These are phyloP conservation scores for Brenthis hecate DNA, from an alignment of 2,888 invertebrate species.

Conservation along the genomic window DNA sequence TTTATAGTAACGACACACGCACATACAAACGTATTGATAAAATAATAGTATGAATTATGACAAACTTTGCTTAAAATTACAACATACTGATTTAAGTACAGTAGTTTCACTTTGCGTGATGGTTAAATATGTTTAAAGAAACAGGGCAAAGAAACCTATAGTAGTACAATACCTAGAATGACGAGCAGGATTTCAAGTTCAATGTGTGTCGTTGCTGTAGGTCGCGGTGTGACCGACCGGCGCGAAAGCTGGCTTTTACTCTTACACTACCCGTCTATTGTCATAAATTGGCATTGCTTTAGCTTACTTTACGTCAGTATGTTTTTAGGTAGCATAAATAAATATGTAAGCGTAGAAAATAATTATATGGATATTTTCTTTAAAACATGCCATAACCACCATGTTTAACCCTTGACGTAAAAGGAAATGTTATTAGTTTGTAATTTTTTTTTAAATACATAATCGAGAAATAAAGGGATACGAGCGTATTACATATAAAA, in stretches of 20 bases:
- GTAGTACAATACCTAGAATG: constrained; percentile 42
- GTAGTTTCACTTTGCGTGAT: neutral
- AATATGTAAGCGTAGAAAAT: neutral
- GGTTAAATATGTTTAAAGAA: constrained; percentile 7
- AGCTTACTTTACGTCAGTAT: constrained; percentile 22
- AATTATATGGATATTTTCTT: neutral
- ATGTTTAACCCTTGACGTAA: too few species aligned
- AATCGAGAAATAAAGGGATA: too few species aligned
- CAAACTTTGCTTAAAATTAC: too few species aligned
- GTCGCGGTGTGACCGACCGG: constrained; percentile 62
- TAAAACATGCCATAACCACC: neutral
- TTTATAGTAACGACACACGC: too few species aligned
- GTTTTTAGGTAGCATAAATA: neutral
- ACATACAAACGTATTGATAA: too few species aligned
- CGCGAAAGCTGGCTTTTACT: constrained; percentile 75
- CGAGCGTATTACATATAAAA: too few species aligned
- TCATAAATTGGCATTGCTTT: constrained; percentile 45
- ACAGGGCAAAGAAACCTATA: constrained; percentile 24
- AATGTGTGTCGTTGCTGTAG: constrained; percentile 73
- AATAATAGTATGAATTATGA: too few species aligned
- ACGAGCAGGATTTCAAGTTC: constrained; percentile 69
- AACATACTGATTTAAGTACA: too few species aligned
- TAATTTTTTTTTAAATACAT: too few species aligned
- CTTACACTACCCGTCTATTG: constrained; percentile 53
- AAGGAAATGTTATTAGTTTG: too few species aligned